Evolutionary conservation across 2,797 vertebrate genomes (phyloP), one percentile per base, ranked within the genome.

Genomic region (Sebastolobus alascanus): DNA sequence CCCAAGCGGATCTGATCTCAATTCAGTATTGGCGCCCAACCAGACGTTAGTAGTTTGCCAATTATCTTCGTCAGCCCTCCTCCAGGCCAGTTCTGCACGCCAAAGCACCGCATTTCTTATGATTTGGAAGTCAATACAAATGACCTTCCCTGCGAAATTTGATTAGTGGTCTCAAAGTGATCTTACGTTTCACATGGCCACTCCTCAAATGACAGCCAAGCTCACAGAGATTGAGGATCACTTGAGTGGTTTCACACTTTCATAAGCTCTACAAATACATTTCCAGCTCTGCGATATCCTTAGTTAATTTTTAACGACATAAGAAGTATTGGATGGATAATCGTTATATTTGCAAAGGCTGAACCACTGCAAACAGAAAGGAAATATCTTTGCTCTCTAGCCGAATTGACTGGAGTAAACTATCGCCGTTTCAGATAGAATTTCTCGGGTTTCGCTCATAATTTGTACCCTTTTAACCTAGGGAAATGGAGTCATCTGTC

Each of bases 101-200:
- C 89, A 67, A 86, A 67, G 93, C 90, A 87, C 75, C 72, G 22
- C 77, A 69, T 78, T 85, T 79, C 68, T 81, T 79, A 40, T 63
- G 83, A 84, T 84, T 95, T 94, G 89, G 88, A 84, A 86, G 79
- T 86, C 85, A 86, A 90, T 93, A 90, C 87, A 88, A 73, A 87
- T 74, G 92, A 91, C 92, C 95, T 91, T 88, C 95, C 83, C 37
- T 79, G 91, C 91, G 87, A 93, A 95, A 94, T 96, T 94, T 85
- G 43, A 94, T 95, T 94, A 91, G 87, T 78, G 80, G 63, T 93
- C 89, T 93, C 80, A 61, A 75, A 92, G 84, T 90, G 92, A 91
- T 83, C 78, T 83, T 75, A 79, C 37, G 64, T 92, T 89, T 80
- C 85, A 68, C 68, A 52, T 11, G 16, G 68, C 31, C 75, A 22